Evolutionary conservation across 2,113 vertebrate genomes (phyloP), one percentile per base, ranked within the genome.

Genomic region (Neolamprologus hecqui): DNA sequence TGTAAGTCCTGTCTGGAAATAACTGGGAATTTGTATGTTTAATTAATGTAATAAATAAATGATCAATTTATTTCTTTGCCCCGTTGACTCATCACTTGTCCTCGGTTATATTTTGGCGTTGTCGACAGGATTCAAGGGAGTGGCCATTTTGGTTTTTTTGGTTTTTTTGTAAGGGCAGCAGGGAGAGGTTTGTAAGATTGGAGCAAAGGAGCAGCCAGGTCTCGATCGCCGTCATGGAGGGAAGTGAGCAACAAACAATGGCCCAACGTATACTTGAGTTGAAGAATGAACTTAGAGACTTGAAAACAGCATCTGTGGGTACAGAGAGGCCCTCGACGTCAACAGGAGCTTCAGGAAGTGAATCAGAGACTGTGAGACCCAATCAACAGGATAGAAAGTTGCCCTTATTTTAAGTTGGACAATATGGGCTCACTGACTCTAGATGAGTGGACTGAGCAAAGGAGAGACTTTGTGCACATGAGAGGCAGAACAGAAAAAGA

Each of bases 231-330:
- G 8, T 37, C 17, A n/a, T 68, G 33, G 33, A 68, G 33, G 60
- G 19, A 13, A 13, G 3, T 0, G 33, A 68, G 33, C n/a, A 68
- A 6, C 33, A 68, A 21, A 19, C 60, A 37, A 12, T 68, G 31
- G 60, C 10, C 19, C 60, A 21, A 4, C 6, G 4, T 10, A 68
- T n/a, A n/a, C 6, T 0, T 4, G 17, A 65, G 2, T 19, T 37
- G 60, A 17, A 65, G 60, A 37, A 65, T 65, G 9, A 65, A 37
- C 31, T 37, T 19, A 65, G 17, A 37, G 60, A 11, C 10, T 68
- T 6, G 17, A 68, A 12, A 37, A 35, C 2, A 0, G 58, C 3
- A 54, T 21, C 53, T 21, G 53, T 9, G 31, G 9, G 1, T 65
- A 35, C 17, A n/a, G 19, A 13, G n/a, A 68, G 33, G 19, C 6